A percentile compares a stretch with the other conserved stretches of the same genome.
Evolutionary conservation across 64 coral and sea anemone genomes (phyloP).

Genomic region (Catalaphyllia jardinei): DNA sequence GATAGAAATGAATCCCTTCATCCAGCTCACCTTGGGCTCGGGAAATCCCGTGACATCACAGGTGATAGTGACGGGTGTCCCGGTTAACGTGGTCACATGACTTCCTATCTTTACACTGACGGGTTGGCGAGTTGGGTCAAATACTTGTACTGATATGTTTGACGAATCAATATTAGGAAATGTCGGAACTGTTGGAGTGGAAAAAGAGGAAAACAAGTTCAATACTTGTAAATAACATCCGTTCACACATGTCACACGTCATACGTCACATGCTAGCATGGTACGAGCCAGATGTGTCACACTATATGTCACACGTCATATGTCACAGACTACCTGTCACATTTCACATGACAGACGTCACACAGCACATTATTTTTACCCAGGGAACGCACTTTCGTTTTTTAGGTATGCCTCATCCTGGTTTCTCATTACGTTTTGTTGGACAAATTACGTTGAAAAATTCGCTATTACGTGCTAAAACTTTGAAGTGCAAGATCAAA

Average conservation of each 20-base stretch:
- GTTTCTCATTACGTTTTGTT: no score
- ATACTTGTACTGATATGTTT: constrained; percentile 10
- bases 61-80: constrained; percentile 42
- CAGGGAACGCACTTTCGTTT: no score
- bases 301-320: no score
- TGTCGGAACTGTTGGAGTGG: neutral
- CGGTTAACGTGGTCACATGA: constrained; percentile 50
- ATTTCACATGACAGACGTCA: no score
- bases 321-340: no score
- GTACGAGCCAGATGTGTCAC: no score
- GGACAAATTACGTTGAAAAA: no score
- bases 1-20: constrained; percentile 27
- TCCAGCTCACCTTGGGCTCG: constrained; percentile 41
- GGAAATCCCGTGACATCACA: constrained; percentile 59
- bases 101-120: constrained; percentile 36
- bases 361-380: no score
- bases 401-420: no score
- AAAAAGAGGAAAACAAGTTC: neutral
- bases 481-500: no score
- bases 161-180: constrained; percentile 28
- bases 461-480: no score
- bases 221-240: neutral
- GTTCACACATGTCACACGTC: neutral
- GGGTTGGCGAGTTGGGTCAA: constrained; percentile 37
- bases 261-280: neutral